Conservation (phyloP, 2,113 vertebrate genomes). For the Phylloscopus trochilus region DNA sequence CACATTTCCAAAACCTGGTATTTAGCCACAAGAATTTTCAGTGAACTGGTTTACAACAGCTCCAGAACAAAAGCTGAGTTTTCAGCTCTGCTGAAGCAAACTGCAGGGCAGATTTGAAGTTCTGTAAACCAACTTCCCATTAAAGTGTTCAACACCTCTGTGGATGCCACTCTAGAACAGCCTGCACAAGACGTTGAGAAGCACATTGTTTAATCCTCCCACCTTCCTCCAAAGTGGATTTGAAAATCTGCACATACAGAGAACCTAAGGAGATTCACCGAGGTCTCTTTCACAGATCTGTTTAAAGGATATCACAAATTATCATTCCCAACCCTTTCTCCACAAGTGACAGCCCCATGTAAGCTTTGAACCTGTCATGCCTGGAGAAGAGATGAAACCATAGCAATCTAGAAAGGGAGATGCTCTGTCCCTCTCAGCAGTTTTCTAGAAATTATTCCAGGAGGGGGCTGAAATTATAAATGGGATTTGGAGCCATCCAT, state of each 20-base stretch:
- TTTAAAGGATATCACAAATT: neutral
- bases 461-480: accelerated
- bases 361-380: neutral
- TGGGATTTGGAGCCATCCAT: neutral
- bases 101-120: neutral
- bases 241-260: neutral
- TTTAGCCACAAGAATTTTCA: neutral
- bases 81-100: neutral
- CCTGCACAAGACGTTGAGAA: accelerated
- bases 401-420: neutral
- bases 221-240: neutral
- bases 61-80: neutral
- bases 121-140: neutral
- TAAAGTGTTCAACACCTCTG: neutral
- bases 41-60: neutral
- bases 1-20: neutral
- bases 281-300: neutral
- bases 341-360: neutral
- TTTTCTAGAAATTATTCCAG: neutral
- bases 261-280: accelerated
- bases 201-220: neutral
- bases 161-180: neutral
- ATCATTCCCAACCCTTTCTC: neutral
- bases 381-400: neutral
- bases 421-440: neutral